Evolutionary conservation across 2,797 vertebrate genomes (phyloP).

Genomic region (Acanthurus tractus): DNA sequence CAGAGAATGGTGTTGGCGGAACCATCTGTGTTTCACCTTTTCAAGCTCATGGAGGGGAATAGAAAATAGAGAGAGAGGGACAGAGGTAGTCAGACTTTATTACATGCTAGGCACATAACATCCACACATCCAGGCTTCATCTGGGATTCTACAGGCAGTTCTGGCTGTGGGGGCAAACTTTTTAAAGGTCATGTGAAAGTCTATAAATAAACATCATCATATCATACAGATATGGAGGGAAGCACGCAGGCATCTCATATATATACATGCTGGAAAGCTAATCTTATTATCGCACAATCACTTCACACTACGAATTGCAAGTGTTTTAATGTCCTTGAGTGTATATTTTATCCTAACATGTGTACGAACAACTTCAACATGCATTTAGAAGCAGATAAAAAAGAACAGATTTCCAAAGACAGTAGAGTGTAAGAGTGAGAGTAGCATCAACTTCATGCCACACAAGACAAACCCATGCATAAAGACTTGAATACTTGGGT

Average conservation of each 20-base stretch:
- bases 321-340: slow-evolving; percentile 37
- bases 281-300: slow-evolving; percentile 32
- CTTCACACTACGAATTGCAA: slow-evolving; percentile 31
- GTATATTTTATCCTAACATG: slow-evolving; percentile 17
- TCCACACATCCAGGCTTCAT: slow-evolving; percentile 66
- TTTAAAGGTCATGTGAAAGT: slow-evolving; percentile 74
- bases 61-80: slow-evolving; percentile 56
- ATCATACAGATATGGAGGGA: slow-evolving; percentile 43
- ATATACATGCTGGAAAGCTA: slow-evolving; percentile 60
- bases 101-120: slow-evolving; percentile 78
- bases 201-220: slow-evolving; percentile 55
- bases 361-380: slow-evolving; percentile 58
- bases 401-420: slow-evolving; percentile 46
- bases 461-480: slow-evolving; percentile 75
- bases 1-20: slow-evolving; percentile 46
- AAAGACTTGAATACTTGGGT: slow-evolving; percentile 26
- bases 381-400: slow-evolving; percentile 57
- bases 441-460: slow-evolving; percentile 68
- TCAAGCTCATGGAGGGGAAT: slow-evolving; percentile 62
- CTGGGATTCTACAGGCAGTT: slow-evolving; percentile 68
- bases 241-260: slow-evolving; percentile 58
- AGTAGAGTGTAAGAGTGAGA: slow-evolving; percentile 35
- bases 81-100: slow-evolving; percentile 50
- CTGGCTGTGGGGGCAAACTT: slow-evolving; percentile 70
- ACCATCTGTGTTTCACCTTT: slow-evolving; percentile 66